Percentiles rank a stretch among this genome's conserved stretches.
These are phyloP conservation scores for Drosophila orosa DNA, from an alignment of 1,140 invertebrate species.

Conservation along the genomic window DNA sequence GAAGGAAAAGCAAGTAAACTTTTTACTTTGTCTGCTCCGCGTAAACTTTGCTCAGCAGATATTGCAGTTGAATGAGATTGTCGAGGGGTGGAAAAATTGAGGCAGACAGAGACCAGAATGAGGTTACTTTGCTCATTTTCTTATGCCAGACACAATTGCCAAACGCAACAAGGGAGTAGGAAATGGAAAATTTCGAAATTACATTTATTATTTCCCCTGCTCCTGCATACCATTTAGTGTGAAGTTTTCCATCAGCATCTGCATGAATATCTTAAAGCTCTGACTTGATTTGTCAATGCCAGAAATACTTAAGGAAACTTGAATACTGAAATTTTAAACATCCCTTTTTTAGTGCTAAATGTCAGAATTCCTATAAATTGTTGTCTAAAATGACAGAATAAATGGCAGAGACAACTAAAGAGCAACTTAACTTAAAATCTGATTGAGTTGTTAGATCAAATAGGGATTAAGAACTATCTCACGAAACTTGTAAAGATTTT, in stretches of 20 bases:
- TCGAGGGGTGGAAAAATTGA: constrained; percentile 3
- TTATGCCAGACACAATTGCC: constrained; percentile 56
- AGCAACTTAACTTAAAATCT: too few species aligned
- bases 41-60: constrained; percentile 53
- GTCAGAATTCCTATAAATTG: background rate
- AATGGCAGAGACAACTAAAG: too few species aligned
- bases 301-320: background rate
- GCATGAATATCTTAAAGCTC: constrained; percentile 33
- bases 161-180: constrained; percentile 18
- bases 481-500: too few species aligned
- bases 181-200: constrained; percentile 57
- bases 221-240: constrained; percentile 43
- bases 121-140: constrained; percentile 57
- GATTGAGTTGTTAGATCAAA: too few species aligned
- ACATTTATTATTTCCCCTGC: constrained; percentile 65
- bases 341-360: background rate
- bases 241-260: constrained; percentile 24
- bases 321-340: background rate
- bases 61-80: constrained; percentile 39
- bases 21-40: constrained; percentile 55
- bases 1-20: constrained; percentile 49
- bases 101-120: constrained; percentile 25
- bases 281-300: constrained; percentile 31
- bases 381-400: background rate
- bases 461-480: too few species aligned